Conservation (phyloP, 2,113 vertebrate species). For the Cervus canadensis region DNA sequence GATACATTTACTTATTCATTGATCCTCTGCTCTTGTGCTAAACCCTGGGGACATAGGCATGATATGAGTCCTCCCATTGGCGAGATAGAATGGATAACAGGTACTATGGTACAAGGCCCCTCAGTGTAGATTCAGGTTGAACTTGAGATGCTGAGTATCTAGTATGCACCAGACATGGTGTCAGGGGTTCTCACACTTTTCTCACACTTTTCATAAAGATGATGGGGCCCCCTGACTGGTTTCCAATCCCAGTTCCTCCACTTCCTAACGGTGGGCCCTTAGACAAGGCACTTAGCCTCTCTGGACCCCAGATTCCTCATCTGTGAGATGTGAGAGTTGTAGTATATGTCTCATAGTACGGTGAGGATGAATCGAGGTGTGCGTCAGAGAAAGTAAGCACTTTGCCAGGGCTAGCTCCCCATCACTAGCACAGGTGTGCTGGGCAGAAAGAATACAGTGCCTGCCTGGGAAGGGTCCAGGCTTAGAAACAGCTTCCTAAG, state of each 20-base stretch:
- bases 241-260: background rate
- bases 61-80: background rate
- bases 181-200: background rate
- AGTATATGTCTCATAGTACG: fast-evolving
- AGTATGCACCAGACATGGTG: background rate
- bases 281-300: background rate
- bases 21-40: background rate
- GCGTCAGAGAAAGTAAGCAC: fast-evolving
- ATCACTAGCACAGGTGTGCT: background rate
- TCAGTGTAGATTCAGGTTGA: background rate
- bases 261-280: background rate
- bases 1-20: background rate
- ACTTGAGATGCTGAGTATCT: background rate
- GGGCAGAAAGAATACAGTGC: background rate
- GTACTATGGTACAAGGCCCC: background rate
- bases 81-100: background rate
- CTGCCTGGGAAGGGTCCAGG: background rate
- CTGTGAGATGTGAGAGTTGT: background rate
- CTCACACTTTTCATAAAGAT: background rate
- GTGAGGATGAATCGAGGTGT: background rate
- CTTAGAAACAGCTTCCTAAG: background rate
- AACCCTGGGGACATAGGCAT: background rate
- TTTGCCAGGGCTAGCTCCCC: background rate
- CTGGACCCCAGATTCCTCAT: background rate
- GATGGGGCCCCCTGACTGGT: fast-evolving